phyloP scores from a whole-genome alignment of 2,113 vertebrate genomes.

The Motacilla tschutschensis region DNA sequence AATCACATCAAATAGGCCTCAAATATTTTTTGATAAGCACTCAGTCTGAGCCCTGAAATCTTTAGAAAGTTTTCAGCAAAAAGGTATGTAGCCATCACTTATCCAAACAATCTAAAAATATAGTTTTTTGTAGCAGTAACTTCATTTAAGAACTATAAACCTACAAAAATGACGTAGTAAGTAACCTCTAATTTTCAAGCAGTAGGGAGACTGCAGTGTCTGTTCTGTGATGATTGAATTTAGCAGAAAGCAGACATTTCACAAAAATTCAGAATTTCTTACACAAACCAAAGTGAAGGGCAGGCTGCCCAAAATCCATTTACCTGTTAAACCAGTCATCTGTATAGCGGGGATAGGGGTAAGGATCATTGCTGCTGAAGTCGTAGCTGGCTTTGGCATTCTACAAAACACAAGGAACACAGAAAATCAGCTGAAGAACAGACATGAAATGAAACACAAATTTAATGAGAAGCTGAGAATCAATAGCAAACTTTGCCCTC shows the following conservation, averaged over 20 bases:
- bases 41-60: neutral
- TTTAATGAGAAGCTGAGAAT: neutral
- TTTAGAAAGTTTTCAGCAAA: neutral
- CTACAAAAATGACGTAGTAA: neutral
- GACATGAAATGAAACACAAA: neutral
- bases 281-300: neutral
- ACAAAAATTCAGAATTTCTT: neutral
- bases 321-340: slow-evolving; percentile 99
- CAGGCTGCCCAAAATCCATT: neutral
- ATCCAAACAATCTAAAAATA: neutral
- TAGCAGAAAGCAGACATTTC: neutral
- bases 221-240: neutral
- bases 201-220: neutral
- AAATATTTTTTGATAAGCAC: neutral
- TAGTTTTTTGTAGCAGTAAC: neutral
- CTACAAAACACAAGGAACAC: slow-evolving; percentile 79
- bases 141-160: neutral
- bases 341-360: slow-evolving; percentile 94
- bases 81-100: neutral
- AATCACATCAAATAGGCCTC: neutral
- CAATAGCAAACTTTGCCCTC: neutral
- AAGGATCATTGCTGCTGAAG: slow-evolving; percentile 98
- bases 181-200: neutral
- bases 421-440: neutral
- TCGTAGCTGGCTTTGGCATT: slow-evolving; percentile 97